Evolutionary conservation across 1,140 invertebrate species (phyloP), one percentile per base, ranked within the genome.

Genomic region (Macrocentrus cingulum): DNA sequence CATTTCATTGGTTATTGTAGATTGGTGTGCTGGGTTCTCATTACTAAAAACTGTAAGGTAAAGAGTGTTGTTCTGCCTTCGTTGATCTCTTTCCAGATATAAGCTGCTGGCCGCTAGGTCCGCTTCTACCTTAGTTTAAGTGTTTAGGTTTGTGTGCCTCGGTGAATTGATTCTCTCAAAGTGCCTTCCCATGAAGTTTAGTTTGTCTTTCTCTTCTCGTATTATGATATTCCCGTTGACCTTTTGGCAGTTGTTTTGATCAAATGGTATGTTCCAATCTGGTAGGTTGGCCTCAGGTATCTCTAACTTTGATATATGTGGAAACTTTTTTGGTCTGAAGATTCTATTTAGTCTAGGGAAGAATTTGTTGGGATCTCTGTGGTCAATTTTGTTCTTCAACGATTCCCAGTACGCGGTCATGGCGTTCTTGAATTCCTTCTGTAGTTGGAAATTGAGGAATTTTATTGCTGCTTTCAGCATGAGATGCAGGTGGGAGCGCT

Each of bases 321-420:
- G 41, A 2, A 20, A 19, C 5, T 53, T 20, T 59, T 59, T 65
- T 4, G 34, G 5, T 22, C 61, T 44, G 15, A 63, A 50, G 6
- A 60, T 18, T 45, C 25, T 23, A 34, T 64, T 65, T 0, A 63
- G 56, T 59, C 55, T 56, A 1, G 65, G 59, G 23, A 66, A 64
- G 22, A 62, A 59, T 3, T 53, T 23, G 3, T 52, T 22, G 0
- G 56, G 0, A 8, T 64, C 45, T 16, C 32, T 54, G 20, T 51
- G 36, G 18, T 63, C 51, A 3, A 66, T 66, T 29, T 55, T 52
- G 7, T 36, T 64, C 0, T 56, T 22, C 25, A 46, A 45, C 11
- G 54, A 16, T 9, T 2, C 25, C 62, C 65, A 66, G 15, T 49
- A 62, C 2, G 49, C 51, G n/a, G 25, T 53, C 6, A 45, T 29